A percentile compares a stretch with the other conserved stretches of the same genome.
Evolutionary conservation across 2,888 invertebrate genomes (phyloP).

Genomic region (Celastrina argiolus): DNA sequence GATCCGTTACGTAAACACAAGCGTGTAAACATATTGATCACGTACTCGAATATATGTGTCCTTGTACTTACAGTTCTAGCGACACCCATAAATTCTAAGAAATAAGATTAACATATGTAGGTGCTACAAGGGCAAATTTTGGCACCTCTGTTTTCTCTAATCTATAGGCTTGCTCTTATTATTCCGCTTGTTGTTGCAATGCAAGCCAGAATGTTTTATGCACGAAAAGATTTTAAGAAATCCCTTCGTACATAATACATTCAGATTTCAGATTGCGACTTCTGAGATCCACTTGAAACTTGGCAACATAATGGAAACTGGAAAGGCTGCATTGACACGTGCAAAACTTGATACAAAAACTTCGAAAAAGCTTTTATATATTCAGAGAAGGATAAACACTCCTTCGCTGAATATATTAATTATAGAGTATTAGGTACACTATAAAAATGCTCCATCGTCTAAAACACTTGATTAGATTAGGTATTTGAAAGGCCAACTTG

Average conservation of each 20-base stretch:
- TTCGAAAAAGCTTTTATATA: not conserved
- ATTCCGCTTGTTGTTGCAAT: not conserved
- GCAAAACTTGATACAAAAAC: not conserved
- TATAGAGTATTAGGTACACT: too few species aligned
- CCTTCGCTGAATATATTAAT: too few species aligned
- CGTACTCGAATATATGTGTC: constrained; percentile 28
- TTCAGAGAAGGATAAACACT: too few species aligned
- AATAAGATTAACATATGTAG: constrained; percentile 3
- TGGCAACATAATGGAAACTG: not conserved
- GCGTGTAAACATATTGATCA: constrained; percentile 29
- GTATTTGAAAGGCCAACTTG: not conserved
- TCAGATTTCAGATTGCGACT: not conserved
- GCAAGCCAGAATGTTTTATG: not conserved
- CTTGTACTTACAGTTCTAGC: constrained; percentile 30
- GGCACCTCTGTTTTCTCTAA: not conserved
- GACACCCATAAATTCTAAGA: not conserved
- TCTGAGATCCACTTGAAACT: not conserved
- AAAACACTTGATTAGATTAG: not conserved
- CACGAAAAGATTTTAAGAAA: not conserved
- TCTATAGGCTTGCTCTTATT: not conserved
- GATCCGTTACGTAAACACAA: constrained; percentile 24
- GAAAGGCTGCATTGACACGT: not conserved
- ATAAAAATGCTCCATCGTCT: too few species aligned
- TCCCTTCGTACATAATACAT: not conserved
- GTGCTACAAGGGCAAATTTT: not conserved